Evolutionary conservation across 2,888 invertebrate genomes (phyloP).

Genomic region (Aphrophora alni): DNA sequence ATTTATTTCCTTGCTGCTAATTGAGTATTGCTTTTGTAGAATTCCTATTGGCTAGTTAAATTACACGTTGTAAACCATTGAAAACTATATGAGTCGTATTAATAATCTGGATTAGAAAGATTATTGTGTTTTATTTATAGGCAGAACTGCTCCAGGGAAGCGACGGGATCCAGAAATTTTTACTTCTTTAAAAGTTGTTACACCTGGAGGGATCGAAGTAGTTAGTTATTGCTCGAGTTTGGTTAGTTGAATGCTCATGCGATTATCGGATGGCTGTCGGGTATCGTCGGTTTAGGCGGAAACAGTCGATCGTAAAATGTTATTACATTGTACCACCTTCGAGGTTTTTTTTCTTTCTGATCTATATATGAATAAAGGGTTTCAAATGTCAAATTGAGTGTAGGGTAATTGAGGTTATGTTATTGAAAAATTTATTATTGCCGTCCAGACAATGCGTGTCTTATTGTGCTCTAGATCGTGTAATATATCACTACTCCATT

Average conservation of each 20-base stretch:
- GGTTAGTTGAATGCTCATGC: no score
- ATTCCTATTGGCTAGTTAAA: neutral
- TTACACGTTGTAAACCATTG: neutral
- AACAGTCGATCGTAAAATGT: neutral
- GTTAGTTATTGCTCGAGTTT: no score
- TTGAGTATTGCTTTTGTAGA: conserved; percentile 24
- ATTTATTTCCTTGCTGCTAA: conserved; percentile 37
- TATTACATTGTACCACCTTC: no score
- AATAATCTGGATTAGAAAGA: neutral
- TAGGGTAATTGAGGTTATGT: no score
- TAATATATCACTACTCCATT: no score
- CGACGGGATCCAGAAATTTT: neutral
- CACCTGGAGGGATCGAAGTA: neutral
- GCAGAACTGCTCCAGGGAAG: neutral
- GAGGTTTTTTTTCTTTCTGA: no score
- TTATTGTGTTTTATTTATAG: neutral
- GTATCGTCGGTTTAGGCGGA: neutral
- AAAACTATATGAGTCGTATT: neutral
- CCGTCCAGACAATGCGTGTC: neutral
- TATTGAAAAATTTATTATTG: no score
- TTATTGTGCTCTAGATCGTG: no score
- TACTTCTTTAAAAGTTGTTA: neutral
- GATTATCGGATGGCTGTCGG: neutral
- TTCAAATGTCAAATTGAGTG: no score
- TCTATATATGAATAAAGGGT: no score